Conservation (phyloP, 2,888 invertebrate genomes). For the Ectobius pallidus region DNA sequence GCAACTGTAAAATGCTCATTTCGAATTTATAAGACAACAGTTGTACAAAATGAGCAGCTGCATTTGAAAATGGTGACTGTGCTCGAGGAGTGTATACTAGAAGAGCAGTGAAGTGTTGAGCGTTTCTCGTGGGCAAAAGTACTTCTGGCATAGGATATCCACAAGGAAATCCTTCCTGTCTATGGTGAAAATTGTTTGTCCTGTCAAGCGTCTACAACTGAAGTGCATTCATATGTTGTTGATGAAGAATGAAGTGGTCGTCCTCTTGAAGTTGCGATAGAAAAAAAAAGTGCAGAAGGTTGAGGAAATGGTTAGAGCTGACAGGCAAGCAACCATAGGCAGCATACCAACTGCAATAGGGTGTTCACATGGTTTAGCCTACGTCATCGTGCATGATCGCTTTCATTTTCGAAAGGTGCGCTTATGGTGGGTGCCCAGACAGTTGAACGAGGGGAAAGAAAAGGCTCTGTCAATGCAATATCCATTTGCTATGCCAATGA, state of each 20-base stretch:
- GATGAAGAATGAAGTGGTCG: neutral
- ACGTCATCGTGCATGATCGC: neutral
- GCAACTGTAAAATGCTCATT: neutral
- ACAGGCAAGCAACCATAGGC: neutral
- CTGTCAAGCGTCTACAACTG: neutral
- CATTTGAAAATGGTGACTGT: neutral
- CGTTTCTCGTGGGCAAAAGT: neutral
- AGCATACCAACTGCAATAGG: neutral
- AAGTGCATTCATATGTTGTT: neutral
- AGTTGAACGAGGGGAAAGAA: neutral
- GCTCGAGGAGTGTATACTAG: neutral
- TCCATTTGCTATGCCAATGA: neutral
- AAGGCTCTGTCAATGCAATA: neutral
- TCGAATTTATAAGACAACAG: neutral
- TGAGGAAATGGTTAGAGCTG: neutral
- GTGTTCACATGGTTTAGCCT: neutral
- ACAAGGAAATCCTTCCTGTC: neutral
- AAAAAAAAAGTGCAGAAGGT: neutral
- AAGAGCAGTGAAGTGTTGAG: neutral
- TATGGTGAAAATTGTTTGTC: neutral
- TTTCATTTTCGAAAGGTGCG: neutral
- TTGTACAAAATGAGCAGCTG: neutral
- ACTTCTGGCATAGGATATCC: constrained; percentile 1
- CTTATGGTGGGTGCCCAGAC: neutral
- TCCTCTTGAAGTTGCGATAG: constrained; percentile 6